Percentiles rank a stretch among this genome's conserved stretches.
Conservation (phyloP, 1,140 invertebrate genomes). For the Pseudobourletiella spinata region DNA sequence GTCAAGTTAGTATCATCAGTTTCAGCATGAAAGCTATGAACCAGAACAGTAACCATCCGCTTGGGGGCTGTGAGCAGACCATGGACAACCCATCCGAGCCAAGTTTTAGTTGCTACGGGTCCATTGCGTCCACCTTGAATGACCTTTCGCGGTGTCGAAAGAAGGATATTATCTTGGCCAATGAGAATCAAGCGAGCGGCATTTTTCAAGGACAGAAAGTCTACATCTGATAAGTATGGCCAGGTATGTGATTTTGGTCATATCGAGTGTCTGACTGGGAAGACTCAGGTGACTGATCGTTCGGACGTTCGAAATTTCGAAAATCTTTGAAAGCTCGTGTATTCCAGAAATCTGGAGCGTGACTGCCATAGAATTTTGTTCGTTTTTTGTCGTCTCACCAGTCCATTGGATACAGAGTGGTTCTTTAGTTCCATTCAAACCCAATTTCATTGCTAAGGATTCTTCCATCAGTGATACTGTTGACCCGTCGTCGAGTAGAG, state of each 20-base stretch:
- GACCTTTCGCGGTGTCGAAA: neutral
- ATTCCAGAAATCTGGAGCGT: neutral
- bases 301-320: neutral
- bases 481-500: slow-evolving; percentile 7
- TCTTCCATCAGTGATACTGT: slow-evolving; percentile 2
- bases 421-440: neutral
- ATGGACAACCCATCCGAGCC: slow-evolving; percentile 1
- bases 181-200: neutral
- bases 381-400: neutral
- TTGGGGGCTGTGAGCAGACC: no score
- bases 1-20: slow-evolving; percentile 1
- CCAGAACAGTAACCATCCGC: no score
- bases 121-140: neutral
- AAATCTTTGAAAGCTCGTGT: neutral
- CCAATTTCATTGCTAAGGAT: neutral
- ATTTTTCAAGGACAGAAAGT: neutral
- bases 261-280: neutral
- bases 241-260: neutral
- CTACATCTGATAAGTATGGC: neutral
- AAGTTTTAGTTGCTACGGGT: neutral
- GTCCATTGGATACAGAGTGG: neutral
- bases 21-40: no score
- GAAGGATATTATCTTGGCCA: neutral
- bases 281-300: slow-evolving; percentile 1
- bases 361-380: neutral